phyloP scores from a whole-genome alignment of 2,888 invertebrate genomes.

The Lobophora halterata region DNA sequence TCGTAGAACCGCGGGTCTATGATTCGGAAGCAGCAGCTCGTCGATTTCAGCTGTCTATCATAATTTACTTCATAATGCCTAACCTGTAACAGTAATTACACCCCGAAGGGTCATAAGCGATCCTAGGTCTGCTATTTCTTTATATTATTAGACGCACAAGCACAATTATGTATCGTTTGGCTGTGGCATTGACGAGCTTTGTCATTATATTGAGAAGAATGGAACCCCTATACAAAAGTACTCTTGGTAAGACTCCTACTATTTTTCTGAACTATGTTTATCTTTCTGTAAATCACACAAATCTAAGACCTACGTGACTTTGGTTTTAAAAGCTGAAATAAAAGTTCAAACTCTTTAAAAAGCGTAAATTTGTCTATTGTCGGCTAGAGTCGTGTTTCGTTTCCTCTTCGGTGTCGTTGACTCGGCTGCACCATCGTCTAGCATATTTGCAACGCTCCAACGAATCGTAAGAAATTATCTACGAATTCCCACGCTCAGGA shows the following conservation, averaged over 20 bases:
- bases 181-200: conserved; percentile 26
- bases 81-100: conserved; percentile 43
- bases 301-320: conserved; percentile 1
- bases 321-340: no score
- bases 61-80: conserved; percentile 36
- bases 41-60: conserved; percentile 41
- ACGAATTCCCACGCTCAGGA: conserved; percentile 55
- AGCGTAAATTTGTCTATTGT: conserved; percentile 23
- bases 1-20: conserved; percentile 18
- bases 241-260: no score
- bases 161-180: conserved; percentile 38
- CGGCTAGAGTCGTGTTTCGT: conserved; percentile 23
- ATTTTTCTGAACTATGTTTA: conserved; percentile 27
- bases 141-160: conserved; percentile 29
- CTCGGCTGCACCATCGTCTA: conserved; percentile 47
- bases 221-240: conserved; percentile 25
- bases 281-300: conserved; percentile 26
- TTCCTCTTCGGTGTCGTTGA: conserved; percentile 48
- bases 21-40: conserved; percentile 20
- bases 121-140: conserved; percentile 34
- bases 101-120: conserved; percentile 30
- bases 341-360: conserved; percentile 1
- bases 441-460: conserved; percentile 62
- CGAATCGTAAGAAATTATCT: conserved; percentile 50
- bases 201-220: conserved; percentile 25